Evolutionary conservation across 2,797 vertebrate species (phyloP).

Genomic region (Acanthis flammea): DNA sequence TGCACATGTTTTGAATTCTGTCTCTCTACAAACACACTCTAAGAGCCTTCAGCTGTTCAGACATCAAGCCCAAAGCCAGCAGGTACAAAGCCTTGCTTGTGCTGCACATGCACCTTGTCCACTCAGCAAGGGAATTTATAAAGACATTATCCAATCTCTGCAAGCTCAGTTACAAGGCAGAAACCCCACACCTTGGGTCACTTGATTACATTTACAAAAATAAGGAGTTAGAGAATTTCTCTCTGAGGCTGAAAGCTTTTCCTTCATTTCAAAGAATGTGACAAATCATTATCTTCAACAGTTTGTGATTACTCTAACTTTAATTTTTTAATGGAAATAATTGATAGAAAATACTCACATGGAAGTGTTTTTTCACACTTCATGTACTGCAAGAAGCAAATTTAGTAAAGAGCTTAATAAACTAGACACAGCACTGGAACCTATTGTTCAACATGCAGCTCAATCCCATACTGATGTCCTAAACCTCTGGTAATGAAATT

Average conservation of each 20-base stretch:
- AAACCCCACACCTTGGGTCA: background rate
- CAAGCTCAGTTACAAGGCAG: background rate
- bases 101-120: fast-evolving
- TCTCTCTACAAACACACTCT: background rate
- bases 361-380: background rate
- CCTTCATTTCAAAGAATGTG: background rate
- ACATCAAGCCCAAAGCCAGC: background rate
- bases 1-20: background rate
- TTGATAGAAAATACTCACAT: background rate
- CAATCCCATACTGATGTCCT: background rate
- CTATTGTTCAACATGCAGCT: background rate
- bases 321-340: background rate
- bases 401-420: background rate
- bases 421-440: background rate
- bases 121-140: background rate
- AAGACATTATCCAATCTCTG: background rate
- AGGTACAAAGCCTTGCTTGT: background rate
- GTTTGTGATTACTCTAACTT: background rate
- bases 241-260: background rate
- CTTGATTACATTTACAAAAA: background rate
- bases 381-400: background rate
- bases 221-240: background rate
- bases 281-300: background rate
- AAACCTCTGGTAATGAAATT: background rate
- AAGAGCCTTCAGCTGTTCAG: background rate